Percentiles rank a stretch among this genome's conserved stretches.
phyloP scores from a whole-genome alignment of 2,113 vertebrate genomes.

The Calidris pygmaea region DNA sequence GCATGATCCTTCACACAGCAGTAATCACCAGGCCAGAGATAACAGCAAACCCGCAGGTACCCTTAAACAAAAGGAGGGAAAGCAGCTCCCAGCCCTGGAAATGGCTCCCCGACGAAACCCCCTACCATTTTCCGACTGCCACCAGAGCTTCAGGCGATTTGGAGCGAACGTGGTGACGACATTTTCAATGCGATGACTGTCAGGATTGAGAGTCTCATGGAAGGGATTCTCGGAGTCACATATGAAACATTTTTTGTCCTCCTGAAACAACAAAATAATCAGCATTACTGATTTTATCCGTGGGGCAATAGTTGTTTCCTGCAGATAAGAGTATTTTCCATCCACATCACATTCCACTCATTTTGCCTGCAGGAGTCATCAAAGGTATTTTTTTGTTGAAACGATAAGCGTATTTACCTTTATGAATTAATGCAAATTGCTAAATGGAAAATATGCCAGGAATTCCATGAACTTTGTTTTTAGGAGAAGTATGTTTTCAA shows the following conservation, averaged over 20 bases:
- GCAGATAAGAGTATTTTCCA: conserved; percentile 54
- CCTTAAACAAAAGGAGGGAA: conserved; percentile 27
- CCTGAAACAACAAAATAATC: conserved; percentile 78
- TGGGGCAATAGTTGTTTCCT: conserved; percentile 46
- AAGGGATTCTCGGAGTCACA: conserved; percentile 85
- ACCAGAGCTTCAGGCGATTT: conserved; percentile 96
- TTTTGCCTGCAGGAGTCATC: conserved; percentile 39
- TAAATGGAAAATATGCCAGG: conserved; percentile 50
- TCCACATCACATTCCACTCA: conserved; percentile 33
- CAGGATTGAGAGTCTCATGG: conserved; percentile 75
- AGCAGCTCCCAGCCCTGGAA: background rate
- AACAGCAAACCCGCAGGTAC: conserved; percentile 7
- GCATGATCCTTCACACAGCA: conserved; percentile 14
- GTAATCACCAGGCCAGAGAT: conserved; percentile 22
- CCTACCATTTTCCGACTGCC: conserved; percentile 97
- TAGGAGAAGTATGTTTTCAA: conserved; percentile 47
- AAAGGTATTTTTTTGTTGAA: background rate
- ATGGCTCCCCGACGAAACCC: background rate
- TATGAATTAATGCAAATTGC: conserved; percentile 49
- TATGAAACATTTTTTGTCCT: conserved; percentile 96
- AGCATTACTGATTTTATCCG: conserved; percentile 24
- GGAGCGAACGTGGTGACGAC: conserved; percentile 92
- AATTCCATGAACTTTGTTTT: conserved; percentile 53
- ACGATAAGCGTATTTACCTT: conserved; percentile 39
- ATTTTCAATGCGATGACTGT: conserved; percentile 90